Percentiles rank a stretch among this genome's conserved stretches.
These are phyloP conservation scores for Chanos chanos DNA, from an alignment of 2,797 vertebrate genomes.

Conservation along the genomic window DNA sequence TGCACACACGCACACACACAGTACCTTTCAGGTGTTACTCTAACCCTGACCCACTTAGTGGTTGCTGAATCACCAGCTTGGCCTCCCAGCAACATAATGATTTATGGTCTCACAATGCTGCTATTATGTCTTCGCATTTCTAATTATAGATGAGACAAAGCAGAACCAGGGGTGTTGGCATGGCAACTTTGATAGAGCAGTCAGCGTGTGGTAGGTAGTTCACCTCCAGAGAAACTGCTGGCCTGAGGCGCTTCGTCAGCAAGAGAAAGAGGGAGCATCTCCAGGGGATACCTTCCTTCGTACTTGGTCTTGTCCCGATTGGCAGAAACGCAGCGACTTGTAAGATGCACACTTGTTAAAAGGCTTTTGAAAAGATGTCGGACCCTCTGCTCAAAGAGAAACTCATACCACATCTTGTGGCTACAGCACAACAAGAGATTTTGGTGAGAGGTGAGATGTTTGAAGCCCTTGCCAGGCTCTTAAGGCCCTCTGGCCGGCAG, in stretches of 20 bases:
- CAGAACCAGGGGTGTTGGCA: slow-evolving; percentile 10
- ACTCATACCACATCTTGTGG: too few relatives aligned
- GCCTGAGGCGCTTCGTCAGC: slow-evolving; percentile 54
- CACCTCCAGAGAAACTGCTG: slow-evolving; percentile 15
- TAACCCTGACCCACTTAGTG: too few relatives aligned
- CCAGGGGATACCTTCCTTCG: too few relatives aligned
- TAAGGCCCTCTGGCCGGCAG: too few relatives aligned
- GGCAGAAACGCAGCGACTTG: slow-evolving; percentile 10
- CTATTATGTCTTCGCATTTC: slow-evolving; percentile 46
- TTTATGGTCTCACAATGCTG: slow-evolving; percentile 52
- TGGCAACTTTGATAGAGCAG: not conserved
- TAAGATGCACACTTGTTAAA: too few relatives aligned
- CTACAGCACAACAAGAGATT: too few relatives aligned
- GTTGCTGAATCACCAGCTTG: slow-evolving; percentile 37
- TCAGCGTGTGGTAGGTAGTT: slow-evolving; percentile 44
- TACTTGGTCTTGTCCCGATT: slow-evolving; percentile 36
- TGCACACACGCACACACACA: not conserved
- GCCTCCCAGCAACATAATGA: slow-evolving; percentile 46
- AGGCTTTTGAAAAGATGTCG: not conserved
- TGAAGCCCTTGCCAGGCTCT: too few relatives aligned
- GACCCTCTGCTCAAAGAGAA: too few relatives aligned
- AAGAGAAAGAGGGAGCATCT: slow-evolving; percentile 34
- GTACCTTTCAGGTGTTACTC: slow-evolving; percentile 35
- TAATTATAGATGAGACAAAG: slow-evolving; percentile 56
- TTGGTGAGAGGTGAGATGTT: too few relatives aligned